Evolutionary conservation across 2,797 vertebrate species (phyloP).

Genomic region (Diceros bicornis): DNA sequence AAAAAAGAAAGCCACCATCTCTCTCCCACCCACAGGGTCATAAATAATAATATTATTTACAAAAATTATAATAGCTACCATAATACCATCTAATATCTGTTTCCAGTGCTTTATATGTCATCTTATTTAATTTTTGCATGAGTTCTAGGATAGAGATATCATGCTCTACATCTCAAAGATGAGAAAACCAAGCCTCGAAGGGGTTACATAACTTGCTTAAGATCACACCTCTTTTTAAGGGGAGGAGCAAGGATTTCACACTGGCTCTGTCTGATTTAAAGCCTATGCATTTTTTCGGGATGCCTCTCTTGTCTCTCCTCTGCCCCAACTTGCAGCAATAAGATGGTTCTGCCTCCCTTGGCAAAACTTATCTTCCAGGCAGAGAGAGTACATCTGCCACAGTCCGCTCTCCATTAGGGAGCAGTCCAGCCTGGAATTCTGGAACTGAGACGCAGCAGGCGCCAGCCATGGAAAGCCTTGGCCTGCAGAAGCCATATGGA

Average conservation of each 20-base stretch:
- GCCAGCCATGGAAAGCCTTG: conserved; percentile 45
- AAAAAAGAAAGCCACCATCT: neutral
- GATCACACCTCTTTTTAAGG: neutral
- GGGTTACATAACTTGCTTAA: conserved; percentile 43
- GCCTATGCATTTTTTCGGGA: neutral
- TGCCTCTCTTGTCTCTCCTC: neutral
- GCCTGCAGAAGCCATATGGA: conserved; percentile 72
- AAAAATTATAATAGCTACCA: neutral
- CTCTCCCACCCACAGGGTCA: neutral
- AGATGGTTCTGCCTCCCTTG: neutral
- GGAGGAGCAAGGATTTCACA: neutral
- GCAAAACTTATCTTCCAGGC: conserved; percentile 2
- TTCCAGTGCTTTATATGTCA: neutral
- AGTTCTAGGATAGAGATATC: conserved; percentile 42
- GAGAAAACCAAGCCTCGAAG: conserved; percentile 31
- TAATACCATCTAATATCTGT: neutral
- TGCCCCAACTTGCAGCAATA: neutral
- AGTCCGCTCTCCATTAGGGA: conserved; percentile 4
- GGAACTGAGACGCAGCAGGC: conserved; percentile 38
- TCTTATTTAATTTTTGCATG: conserved; percentile 27
- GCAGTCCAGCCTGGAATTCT: conserved; percentile 53
- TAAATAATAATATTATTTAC: neutral
- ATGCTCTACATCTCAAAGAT: conserved; percentile 21
- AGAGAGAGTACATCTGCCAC: neutral
- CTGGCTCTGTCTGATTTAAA: neutral